Percentiles rank a stretch among this genome's conserved stretches.
These are phyloP conservation scores for Sebastes alutus DNA, from an alignment of 2,797 vertebrate genomes.

Conservation along the genomic window DNA sequence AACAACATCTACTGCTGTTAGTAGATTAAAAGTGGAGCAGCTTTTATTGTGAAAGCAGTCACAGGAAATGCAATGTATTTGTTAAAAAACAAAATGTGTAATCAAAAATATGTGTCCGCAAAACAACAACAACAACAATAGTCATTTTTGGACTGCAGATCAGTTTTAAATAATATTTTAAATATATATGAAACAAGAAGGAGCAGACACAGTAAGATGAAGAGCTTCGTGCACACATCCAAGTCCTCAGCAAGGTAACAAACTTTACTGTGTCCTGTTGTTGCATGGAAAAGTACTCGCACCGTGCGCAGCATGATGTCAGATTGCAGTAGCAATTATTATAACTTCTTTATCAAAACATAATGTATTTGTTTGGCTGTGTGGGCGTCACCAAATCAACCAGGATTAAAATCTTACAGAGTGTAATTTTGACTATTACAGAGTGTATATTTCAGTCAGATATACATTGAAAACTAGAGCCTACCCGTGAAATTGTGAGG, in stretches of 20 bases:
- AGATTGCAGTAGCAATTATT: not conserved
- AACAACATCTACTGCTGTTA: not conserved
- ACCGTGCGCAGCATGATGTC: not conserved
- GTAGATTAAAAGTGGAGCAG: not conserved
- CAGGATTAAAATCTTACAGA: not conserved
- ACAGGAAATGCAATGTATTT: not conserved
- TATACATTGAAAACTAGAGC: not conserved
- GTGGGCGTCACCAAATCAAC: not conserved
- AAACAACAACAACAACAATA: not conserved
- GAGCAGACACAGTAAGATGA: not conserved
- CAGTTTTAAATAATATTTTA: not conserved
- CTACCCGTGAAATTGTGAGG: conserved; percentile 91
- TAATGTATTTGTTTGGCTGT: not conserved
- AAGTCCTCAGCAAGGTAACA: not conserved
- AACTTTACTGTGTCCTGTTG: not conserved
- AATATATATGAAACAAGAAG: not conserved
- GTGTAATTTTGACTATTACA: not conserved
- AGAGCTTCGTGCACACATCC: fast-evolving
- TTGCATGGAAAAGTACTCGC: not conserved
- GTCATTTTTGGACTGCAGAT: not conserved
- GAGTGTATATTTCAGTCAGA: not conserved
- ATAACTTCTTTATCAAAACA: not conserved
- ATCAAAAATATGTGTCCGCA: not conserved
- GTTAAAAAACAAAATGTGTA: not conserved
- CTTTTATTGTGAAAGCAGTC: not conserved